These are phyloP conservation scores for Perodicticus potto DNA, from an alignment of 2,797 vertebrate species.

Conservation along the genomic window DNA sequence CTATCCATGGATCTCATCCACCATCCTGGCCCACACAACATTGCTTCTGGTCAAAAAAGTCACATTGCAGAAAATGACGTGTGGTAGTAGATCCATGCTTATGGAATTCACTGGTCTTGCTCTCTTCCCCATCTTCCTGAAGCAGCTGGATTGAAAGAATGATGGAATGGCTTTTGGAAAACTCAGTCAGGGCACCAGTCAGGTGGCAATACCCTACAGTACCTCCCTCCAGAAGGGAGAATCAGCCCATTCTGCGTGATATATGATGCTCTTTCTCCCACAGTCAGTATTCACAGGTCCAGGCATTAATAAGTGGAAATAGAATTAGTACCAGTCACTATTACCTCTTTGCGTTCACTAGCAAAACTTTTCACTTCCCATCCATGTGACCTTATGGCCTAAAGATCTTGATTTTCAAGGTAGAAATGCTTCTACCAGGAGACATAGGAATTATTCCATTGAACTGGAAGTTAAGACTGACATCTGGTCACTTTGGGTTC, in stretches of 20 bases:
- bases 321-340: not conserved
- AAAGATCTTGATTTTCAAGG: not conserved
- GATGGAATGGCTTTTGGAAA: not conserved
- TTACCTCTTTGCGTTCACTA: not conserved
- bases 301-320: not conserved
- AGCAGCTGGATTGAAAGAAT: not conserved
- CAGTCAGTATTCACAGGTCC: not conserved
- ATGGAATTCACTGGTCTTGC: not conserved
- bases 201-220: not conserved
- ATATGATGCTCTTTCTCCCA: not conserved
- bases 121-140: not conserved
- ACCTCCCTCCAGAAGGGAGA: not conserved
- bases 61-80: not conserved
- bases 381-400: not conserved
- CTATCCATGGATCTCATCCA: not conserved
- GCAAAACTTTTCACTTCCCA: slow-evolving; percentile 10
- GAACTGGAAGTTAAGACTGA: not conserved
- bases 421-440: slow-evolving; percentile 6
- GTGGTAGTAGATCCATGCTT: not conserved
- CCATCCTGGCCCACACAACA: not conserved
- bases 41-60: slow-evolving; percentile 21
- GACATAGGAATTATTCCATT: not conserved
- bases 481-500: not conserved
- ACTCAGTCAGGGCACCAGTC: not conserved
- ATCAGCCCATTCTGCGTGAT: not conserved